Evolutionary conservation across 2,113 vertebrate genomes (phyloP).

Genomic region (Danionella cerebrum): DNA sequence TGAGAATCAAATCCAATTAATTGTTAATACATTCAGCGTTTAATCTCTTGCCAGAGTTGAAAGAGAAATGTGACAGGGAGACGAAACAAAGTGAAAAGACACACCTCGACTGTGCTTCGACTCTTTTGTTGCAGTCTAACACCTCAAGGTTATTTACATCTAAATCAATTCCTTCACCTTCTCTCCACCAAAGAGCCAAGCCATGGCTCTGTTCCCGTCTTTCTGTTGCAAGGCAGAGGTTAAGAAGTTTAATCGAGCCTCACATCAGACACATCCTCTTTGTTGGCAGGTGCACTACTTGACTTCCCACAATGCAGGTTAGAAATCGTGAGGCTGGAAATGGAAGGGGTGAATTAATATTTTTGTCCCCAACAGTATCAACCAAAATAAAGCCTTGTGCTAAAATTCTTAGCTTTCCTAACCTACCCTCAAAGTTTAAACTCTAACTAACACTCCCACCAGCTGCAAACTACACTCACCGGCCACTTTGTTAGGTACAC

Average conservation of each 20-base stretch:
- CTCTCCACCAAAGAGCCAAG: background rate
- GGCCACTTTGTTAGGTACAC: no score
- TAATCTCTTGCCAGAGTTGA: background rate
- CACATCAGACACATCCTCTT: background rate
- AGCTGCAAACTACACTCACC: no score
- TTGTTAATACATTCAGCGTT: background rate
- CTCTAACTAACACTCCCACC: no score
- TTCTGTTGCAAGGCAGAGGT: slow-evolving; percentile 5
- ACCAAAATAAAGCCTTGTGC: no score
- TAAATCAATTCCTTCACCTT: background rate
- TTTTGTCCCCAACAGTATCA: no score
- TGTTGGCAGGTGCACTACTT: background rate
- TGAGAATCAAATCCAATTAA: background rate
- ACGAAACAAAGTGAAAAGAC: background rate
- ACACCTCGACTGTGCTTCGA: background rate
- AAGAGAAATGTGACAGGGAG: background rate
- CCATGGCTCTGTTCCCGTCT: background rate
- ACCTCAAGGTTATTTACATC: background rate
- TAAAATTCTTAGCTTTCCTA: no score
- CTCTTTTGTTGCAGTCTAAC: background rate
- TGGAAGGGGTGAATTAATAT: no score
- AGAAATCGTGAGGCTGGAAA: background rate
- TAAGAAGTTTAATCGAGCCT: background rate
- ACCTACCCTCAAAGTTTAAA: no score
- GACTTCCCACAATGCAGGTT: background rate